phyloP scores from a whole-genome alignment of 2,888 invertebrate species.

The Phengaris arion region DNA sequence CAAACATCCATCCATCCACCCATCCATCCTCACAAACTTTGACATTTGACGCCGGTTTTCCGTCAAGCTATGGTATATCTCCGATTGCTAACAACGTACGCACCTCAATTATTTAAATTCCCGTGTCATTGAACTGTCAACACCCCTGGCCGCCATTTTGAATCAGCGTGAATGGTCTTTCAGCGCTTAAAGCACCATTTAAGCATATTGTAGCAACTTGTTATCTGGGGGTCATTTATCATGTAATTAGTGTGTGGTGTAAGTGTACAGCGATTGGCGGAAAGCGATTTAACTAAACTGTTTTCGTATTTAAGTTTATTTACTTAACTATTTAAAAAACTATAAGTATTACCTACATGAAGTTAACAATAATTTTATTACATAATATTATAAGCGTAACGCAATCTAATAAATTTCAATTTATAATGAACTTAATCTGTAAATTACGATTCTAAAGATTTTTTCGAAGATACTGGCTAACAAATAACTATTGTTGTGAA shows the following conservation, averaged over 20 bases:
- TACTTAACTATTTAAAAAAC: too few species aligned
- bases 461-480: too few species aligned
- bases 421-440: too few species aligned
- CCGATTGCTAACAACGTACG: background rate
- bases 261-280: constrained; percentile 37
- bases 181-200: constrained; percentile 41
- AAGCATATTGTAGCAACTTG: constrained; percentile 49
- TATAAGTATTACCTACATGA: too few species aligned
- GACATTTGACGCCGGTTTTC: constrained; percentile 1
- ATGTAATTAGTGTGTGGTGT: constrained; percentile 48
- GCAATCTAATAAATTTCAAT: too few species aligned
- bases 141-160: background rate
- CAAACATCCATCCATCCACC: too few species aligned
- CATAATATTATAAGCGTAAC: too few species aligned
- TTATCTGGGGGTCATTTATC: constrained; percentile 66
- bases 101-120: constrained; percentile 5
- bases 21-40: too few species aligned
- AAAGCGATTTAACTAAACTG: background rate
- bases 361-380: too few species aligned
- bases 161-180: constrained; percentile 33
- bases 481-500: too few species aligned
- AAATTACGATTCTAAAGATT: too few species aligned
- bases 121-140: background rate
- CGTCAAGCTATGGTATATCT: background rate
- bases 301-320: too few species aligned